Percentiles rank a stretch among this genome's conserved stretches.
phyloP scores from a whole-genome alignment of 1,140 invertebrate genomes.

The Brachionus manjavacas region DNA sequence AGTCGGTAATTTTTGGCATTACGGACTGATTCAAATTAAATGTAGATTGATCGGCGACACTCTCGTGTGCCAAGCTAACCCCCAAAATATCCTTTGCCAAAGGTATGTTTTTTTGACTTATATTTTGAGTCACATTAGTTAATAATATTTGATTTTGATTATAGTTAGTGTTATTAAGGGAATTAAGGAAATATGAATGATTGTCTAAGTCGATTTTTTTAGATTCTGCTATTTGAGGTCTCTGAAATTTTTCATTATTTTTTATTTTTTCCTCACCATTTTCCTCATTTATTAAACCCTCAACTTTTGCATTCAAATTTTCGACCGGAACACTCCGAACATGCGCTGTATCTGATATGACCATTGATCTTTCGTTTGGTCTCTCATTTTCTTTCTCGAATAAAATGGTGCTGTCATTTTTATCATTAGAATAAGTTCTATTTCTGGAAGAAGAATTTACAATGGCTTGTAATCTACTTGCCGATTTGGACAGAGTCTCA shows the following conservation, averaged over 20 bases:
- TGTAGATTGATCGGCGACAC: neutral
- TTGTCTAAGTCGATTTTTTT: neutral
- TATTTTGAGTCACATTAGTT: neutral
- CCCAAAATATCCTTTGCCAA: slow-evolving; percentile 1
- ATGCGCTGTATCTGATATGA: neutral
- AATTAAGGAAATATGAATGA: slow-evolving; percentile 13
- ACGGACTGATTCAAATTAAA: neutral
- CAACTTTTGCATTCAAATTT: neutral
- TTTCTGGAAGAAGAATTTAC: neutral
- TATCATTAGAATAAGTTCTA: neutral
- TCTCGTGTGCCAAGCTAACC: neutral
- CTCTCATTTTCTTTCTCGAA: neutral
- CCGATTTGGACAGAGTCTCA: slow-evolving; percentile 13
- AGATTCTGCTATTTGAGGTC: neutral
- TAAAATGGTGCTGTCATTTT: neutral
- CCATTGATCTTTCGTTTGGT: neutral
- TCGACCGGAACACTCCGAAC: neutral
- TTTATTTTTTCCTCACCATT: neutral
- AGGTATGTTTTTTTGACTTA: neutral
- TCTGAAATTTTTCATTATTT: neutral
- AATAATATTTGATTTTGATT: neutral
- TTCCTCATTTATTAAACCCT: neutral
- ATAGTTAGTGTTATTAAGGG: neutral
- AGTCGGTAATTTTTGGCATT: neutral
- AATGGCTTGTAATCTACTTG: slow-evolving; percentile 8